Conservation (phyloP, 2,888 invertebrate genomes). For the Auanema sp. region DNA sequence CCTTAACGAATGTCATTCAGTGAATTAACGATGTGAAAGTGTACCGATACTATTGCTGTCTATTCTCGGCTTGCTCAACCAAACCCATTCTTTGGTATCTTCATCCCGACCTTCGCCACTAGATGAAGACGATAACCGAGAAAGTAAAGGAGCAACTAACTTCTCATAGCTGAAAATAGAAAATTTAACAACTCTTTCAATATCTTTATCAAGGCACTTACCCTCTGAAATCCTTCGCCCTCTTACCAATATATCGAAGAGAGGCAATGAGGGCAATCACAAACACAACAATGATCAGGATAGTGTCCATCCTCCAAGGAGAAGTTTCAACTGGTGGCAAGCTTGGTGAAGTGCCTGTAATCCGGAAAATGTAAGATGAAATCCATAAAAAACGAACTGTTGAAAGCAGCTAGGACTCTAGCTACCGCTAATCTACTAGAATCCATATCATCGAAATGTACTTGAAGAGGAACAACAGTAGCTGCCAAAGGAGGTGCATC, state of each 20-base stretch:
- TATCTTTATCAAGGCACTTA: neutral
- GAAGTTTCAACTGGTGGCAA: neutral
- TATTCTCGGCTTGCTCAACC: conserved; percentile 41
- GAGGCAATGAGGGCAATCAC: conserved; percentile 3
- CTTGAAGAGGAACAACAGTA: conserved; percentile 11
- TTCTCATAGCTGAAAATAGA: conserved; percentile 54
- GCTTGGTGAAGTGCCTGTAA: neutral
- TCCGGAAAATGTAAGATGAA: neutral
- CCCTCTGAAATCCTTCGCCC: conserved; percentile 17
- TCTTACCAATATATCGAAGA: conserved; percentile 1
- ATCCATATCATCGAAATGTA: conserved; percentile 20
- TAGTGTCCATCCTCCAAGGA: conserved; percentile 4
- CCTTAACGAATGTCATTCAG: conserved; percentile 26
- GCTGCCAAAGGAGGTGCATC: conserved; percentile 34
- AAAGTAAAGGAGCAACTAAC: conserved; percentile 55
- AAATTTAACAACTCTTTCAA: neutral
- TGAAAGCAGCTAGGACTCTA: conserved; percentile 6
- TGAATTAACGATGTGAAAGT: neutral
- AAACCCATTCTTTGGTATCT: conserved; percentile 58
- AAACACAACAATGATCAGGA: conserved; percentile 9
- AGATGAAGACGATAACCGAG: conserved; percentile 47
- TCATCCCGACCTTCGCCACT: conserved; percentile 37
- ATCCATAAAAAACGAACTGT: conserved; percentile 7
- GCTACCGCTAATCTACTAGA: conserved; percentile 16
- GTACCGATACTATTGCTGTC: conserved; percentile 40